Conservation (phyloP, 2,888 invertebrate species). For the Hyles lineata region DNA sequence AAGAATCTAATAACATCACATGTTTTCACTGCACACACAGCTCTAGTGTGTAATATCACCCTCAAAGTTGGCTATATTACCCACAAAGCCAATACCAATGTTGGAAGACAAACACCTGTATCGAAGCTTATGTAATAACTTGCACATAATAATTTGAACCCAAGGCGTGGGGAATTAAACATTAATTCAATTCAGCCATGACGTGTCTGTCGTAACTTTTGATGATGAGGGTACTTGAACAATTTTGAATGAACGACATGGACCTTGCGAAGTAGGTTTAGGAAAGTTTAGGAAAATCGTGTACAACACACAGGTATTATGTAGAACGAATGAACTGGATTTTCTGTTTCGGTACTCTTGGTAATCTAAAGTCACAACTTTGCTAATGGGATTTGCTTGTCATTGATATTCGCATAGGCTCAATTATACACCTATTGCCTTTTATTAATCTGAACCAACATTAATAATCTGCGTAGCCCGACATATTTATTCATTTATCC, state of each 20-base stretch:
- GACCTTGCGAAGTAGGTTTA: neutral
- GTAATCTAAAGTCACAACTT: too few relatives aligned
- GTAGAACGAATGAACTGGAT: too few relatives aligned
- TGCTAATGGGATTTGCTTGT: too few relatives aligned
- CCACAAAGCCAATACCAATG: constrained; percentile 1
- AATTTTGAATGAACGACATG: constrained; percentile 47
- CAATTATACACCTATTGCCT: too few relatives aligned
- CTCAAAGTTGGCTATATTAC: neutral
- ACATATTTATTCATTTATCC: too few relatives aligned
- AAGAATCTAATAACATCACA: too few relatives aligned
- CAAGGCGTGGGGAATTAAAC: constrained; percentile 40
- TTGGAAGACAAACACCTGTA: constrained; percentile 4
- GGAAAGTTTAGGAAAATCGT: neutral
- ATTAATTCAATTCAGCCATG: constrained; percentile 52
- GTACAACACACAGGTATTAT: neutral
- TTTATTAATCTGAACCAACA: too few relatives aligned
- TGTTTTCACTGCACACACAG: neutral
- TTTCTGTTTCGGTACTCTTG: too few relatives aligned
- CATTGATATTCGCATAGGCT: too few relatives aligned
- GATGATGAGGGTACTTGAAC: constrained; percentile 65
- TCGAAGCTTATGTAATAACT: neutral
- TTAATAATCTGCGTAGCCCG: too few relatives aligned
- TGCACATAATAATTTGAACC: constrained; percentile 7
- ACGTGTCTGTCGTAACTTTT: constrained; percentile 63
- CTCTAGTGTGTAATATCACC: neutral